phyloP scores from a whole-genome alignment of 1,140 invertebrate genomes.

The Rhizoglyphus robini region DNA sequence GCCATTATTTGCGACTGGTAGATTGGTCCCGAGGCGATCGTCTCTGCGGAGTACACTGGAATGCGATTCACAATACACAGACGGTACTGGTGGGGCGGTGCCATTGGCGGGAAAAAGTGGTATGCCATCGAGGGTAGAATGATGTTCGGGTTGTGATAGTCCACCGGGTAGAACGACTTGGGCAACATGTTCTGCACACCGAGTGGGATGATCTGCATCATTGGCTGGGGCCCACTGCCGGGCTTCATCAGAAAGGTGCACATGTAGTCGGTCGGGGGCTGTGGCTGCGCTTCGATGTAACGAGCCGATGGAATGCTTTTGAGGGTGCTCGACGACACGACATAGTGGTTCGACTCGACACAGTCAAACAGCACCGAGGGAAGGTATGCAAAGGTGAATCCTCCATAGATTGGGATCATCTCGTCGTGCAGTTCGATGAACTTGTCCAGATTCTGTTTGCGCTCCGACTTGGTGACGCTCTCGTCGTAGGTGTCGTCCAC shows the following conservation, averaged over 20 bases:
- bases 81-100: neutral
- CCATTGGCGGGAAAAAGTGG: neutral
- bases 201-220: neutral
- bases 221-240: neutral
- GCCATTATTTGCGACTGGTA: neutral
- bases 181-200: neutral
- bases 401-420: neutral
- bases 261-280: neutral
- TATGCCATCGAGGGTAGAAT: neutral
- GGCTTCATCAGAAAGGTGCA: neutral
- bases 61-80: neutral
- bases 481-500: neutral
- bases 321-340: neutral
- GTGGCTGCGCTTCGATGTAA: neutral
- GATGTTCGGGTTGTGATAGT: neutral
- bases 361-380: neutral
- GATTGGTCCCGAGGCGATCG: neutral
- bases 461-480: neutral
- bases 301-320: neutral
- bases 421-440: neutral
- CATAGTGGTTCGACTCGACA: neutral
- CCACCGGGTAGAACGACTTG: neutral
- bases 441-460: neutral
- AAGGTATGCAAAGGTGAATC: neutral
- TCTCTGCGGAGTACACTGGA: neutral